Conservation (phyloP, 2,888 invertebrate species). For the Synanthedon formicaeformis region DNA sequence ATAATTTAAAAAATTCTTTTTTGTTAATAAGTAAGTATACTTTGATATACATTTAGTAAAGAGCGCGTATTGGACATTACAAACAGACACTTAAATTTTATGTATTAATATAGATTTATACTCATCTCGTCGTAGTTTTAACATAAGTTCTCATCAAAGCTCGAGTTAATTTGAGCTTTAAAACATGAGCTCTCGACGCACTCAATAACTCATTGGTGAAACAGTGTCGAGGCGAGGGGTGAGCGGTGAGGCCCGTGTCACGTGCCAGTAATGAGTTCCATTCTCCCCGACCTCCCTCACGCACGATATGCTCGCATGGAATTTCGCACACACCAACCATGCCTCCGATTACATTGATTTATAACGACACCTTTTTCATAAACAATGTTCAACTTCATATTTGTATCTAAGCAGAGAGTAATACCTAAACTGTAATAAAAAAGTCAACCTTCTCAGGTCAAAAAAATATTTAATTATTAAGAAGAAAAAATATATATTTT, state of each 20-base stretch:
- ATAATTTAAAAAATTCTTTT: no score
- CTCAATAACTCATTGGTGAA: conserved; percentile 69
- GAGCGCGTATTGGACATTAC: no score
- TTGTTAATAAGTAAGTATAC: not conserved
- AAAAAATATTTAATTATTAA: no score
- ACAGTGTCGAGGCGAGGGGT: conserved; percentile 43
- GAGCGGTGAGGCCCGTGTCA: conserved; percentile 53
- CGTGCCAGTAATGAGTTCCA: conserved; percentile 67
- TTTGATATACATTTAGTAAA: not conserved
- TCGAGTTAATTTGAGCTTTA: conserved; percentile 14
- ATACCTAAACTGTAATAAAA: no score
- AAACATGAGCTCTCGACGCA: conserved; percentile 51
- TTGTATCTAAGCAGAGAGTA: no score
- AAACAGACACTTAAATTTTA: no score
- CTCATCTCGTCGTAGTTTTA: no score
- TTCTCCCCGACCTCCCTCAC: conserved; percentile 31
- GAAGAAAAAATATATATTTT: no score
- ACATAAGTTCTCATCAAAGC: not conserved
- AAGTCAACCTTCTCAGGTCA: no score
- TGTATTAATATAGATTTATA: no score
- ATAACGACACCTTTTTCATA: conserved; percentile 18
- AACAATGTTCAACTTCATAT: not conserved
- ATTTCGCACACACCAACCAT: conserved; percentile 41
- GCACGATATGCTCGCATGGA: conserved; percentile 35
- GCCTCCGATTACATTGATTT: conserved; percentile 58